Conservation (phyloP, 92 coral and sea anemone species). For the Porites cylindrica region DNA sequence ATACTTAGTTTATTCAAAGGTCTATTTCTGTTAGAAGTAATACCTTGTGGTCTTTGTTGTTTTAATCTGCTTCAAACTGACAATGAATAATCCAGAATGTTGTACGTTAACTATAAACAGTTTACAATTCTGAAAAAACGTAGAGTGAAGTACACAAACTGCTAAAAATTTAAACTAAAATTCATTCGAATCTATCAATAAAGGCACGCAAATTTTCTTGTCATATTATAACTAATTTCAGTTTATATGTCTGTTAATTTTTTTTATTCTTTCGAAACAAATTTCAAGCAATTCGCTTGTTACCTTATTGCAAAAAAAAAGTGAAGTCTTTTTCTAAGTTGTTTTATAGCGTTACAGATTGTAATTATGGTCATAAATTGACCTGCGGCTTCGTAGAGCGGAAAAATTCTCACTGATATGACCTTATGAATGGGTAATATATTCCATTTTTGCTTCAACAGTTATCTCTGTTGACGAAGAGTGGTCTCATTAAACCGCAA, state of each 20-base stretch:
- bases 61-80: background rate
- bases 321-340: too few relatives aligned
- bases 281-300: too few relatives aligned
- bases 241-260: background rate
- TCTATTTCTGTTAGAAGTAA: background rate
- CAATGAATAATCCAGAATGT: background rate
- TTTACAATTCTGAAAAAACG: background rate
- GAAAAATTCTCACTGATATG: conserved; percentile 9
- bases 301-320: too few relatives aligned
- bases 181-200: background rate
- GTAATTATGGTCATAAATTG: background rate
- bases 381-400: background rate
- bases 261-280: background rate
- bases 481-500: conserved; percentile 1
- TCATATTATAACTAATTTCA: background rate
- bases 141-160: background rate
- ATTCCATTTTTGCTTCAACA: background rate
- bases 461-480: conserved; percentile 5
- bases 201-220: background rate
- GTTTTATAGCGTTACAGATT: background rate
- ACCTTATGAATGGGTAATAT: conserved; percentile 13
- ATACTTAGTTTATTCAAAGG: background rate
- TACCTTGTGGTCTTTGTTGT: background rate
- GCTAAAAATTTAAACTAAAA: background rate
- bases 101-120: background rate